Evolutionary conservation across 1,140 invertebrate genomes (phyloP).

Genomic region (Proales similis): DNA sequence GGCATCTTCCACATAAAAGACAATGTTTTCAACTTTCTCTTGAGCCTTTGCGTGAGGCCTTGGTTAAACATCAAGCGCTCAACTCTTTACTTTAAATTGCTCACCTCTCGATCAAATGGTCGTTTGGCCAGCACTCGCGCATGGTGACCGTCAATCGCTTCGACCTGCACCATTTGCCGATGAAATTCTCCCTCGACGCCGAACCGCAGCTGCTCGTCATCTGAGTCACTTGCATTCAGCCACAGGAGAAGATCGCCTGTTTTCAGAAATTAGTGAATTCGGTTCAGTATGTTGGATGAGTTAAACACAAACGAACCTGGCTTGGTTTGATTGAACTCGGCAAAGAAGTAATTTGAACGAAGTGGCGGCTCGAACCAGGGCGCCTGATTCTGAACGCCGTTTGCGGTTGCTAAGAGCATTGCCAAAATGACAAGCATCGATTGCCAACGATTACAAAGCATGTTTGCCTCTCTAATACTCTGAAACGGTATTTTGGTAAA

Average conservation of each 20-base stretch:
- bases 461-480: too few relatives aligned
- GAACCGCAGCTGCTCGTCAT: constrained; percentile 6
- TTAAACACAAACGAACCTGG: too few relatives aligned
- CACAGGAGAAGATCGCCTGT: constrained; percentile 29
- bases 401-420: too few relatives aligned
- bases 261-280: too few relatives aligned
- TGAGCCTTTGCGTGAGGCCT: neutral
- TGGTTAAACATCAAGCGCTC: neutral
- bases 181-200: constrained; percentile 5
- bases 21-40: constrained; percentile 34
- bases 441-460: too few relatives aligned
- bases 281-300: too few relatives aligned
- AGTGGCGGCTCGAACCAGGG: constrained; percentile 21
- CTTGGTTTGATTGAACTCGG: constrained; percentile 21
- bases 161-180: neutral
- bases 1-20: constrained; percentile 36
- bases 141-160: constrained; percentile 21
- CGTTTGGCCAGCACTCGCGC: constrained; percentile 13
- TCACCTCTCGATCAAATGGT: constrained; percentile 28
- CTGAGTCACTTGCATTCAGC: constrained; percentile 23
- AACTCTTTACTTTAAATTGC: neutral
- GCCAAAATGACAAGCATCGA: too few relatives aligned
- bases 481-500: too few relatives aligned
- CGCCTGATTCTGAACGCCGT: constrained; percentile 32
- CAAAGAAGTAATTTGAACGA: constrained; percentile 29